Percentiles rank a stretch among this genome's conserved stretches.
Conservation (phyloP, 2,113 vertebrate species). For the Cyanoderma ruficeps region DNA sequence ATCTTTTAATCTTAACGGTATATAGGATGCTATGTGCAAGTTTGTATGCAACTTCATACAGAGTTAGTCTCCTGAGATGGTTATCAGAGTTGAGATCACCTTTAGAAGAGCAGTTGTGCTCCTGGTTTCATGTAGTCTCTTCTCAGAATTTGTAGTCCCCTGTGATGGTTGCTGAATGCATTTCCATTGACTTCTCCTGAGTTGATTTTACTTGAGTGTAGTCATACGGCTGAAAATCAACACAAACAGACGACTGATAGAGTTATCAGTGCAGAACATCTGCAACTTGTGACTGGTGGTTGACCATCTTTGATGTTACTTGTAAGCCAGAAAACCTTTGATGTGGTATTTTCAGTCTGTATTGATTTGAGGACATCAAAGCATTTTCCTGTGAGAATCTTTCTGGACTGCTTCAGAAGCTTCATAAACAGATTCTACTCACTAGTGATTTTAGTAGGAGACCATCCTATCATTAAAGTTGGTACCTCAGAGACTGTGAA, state of each 20-base stretch:
- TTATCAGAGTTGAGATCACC: neutral
- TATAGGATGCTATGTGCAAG: neutral
- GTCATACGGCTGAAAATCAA: neutral
- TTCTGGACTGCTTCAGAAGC: neutral
- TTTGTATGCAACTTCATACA: neutral
- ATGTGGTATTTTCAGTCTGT: neutral
- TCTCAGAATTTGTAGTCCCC: neutral
- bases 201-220: neutral
- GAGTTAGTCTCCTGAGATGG: neutral
- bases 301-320: neutral
- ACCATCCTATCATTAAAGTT: accelerated
- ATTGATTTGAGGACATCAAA: neutral
- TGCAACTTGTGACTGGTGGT: neutral
- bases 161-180: neutral
- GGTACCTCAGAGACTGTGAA: neutral
- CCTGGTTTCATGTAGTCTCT: neutral
- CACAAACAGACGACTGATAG: neutral
- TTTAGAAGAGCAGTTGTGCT: neutral
- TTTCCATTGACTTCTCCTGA: neutral
- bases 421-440: neutral
- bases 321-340: neutral
- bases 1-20: neutral
- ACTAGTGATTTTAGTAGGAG: neutral
- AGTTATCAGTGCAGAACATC: neutral
- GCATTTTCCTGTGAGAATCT: neutral